A percentile compares a stretch with the other conserved stretches of the same genome.
Conservation (phyloP, 1,140 invertebrate genomes). For the Sogatella furcifera region DNA sequence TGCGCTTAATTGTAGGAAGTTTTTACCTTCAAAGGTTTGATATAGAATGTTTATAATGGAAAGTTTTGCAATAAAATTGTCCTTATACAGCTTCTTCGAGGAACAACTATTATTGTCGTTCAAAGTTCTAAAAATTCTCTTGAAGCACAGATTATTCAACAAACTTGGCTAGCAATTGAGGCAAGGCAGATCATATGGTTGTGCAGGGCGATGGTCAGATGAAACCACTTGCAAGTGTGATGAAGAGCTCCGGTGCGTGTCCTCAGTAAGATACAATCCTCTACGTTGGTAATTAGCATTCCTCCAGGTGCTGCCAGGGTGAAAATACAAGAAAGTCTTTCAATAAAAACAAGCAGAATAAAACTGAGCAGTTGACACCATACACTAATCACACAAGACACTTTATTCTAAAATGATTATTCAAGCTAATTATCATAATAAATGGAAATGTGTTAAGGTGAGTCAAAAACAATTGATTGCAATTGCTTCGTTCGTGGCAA, state of each 20-base stretch:
- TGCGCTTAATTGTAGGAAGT: background rate
- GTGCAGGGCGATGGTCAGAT: conserved; percentile 76
- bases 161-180: conserved; percentile 29
- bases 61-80: background rate
- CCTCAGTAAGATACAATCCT: conserved; percentile 75
- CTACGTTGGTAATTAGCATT: conserved; percentile 62
- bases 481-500: too few relatives aligned
- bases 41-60: background rate
- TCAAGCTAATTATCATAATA: background rate
- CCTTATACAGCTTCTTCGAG: too few relatives aligned
- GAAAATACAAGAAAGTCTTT: conserved; percentile 17
- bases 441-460: background rate
- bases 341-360: background rate
- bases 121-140: too few relatives aligned
- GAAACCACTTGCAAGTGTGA: conserved; percentile 87
- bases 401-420: background rate
- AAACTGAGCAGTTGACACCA: background rate
- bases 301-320: conserved; percentile 51
- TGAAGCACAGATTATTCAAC: too few relatives aligned
- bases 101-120: too few relatives aligned
- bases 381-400: background rate
- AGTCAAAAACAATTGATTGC: too few relatives aligned
- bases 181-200: conserved; percentile 71
- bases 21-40: background rate
- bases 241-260: conserved; percentile 69